Percentiles rank a stretch among this genome's conserved stretches.
Evolutionary conservation across 1,140 invertebrate genomes (phyloP).

Genomic region (Triops cancriformis): DNA sequence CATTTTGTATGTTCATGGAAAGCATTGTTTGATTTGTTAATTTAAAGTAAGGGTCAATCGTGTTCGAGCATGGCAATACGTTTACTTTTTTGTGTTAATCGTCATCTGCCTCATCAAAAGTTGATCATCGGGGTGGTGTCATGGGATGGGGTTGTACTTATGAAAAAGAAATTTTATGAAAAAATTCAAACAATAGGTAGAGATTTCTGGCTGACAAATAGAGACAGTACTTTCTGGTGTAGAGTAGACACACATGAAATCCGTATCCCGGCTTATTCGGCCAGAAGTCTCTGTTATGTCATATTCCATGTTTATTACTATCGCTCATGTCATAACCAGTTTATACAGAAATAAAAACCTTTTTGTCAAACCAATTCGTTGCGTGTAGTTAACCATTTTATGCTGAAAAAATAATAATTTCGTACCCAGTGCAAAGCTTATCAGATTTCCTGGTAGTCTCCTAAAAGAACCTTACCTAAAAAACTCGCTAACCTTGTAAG

Average conservation of each 20-base stretch:
- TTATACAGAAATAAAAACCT: background rate
- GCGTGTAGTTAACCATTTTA: no score
- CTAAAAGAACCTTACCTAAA: no score
- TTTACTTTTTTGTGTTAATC: background rate
- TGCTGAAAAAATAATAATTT: no score
- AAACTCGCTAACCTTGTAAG: no score
- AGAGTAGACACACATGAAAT: background rate
- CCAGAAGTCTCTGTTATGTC: background rate
- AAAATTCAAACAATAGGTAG: background rate
- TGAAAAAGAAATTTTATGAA: background rate
- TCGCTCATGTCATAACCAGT: conserved; percentile 13
- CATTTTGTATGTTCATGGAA: background rate
- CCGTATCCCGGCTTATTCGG: background rate
- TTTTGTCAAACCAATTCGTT: background rate
- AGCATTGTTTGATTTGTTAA: background rate
- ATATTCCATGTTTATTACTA: background rate
- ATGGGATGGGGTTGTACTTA: background rate
- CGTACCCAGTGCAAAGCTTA: no score
- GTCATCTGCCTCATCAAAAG: conserved; percentile 1
- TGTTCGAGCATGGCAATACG: background rate
- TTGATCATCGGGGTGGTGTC: background rate
- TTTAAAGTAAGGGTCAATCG: background rate
- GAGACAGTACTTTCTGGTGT: background rate
- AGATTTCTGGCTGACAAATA: background rate
- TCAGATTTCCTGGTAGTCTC: no score